Base-by-base conservation (phyloP, 2,797 vertebrate species). In the Emydoidea blandingii region DNA sequence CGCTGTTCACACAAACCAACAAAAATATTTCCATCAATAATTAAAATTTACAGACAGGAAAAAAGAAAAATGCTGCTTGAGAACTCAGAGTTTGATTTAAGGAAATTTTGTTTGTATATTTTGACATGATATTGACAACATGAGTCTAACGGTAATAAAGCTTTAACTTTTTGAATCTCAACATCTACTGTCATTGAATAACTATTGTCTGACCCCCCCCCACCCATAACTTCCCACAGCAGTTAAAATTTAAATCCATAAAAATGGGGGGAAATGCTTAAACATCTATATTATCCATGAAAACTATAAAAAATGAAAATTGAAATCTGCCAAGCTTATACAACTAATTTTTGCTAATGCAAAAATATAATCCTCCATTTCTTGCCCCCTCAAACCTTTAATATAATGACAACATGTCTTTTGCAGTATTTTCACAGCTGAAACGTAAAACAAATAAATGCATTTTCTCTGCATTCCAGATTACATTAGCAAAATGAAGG, bases 361-460 rank as follows among this genome's bases (percentile, higher is more conserved):
- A 92, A 74, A 92, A 74, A 81, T 65, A 92, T 37, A 41, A 84
- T 86, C 53, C 88, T 44, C 80, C 25, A n/a, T 87, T 95, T 91
- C 79, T 88, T 47, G 82, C 94, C 47, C 86, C 5, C 95, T 59
- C 81, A 91, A 84, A 91, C 53, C 41, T 93, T 90, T 89, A 90
- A 94, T 83, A 91, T 93, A 85, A 93, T 83, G 62, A 96, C 50
- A 87, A 85, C 52, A 89, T 94, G 91, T 90, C 50, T 79, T 92
- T 90, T 72, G 88, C 90, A 95, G 94, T 97, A 97, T 97, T 97
- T 95, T 97, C 92, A 96, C 62, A 96, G 91, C 76, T 91, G 91
- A 97, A 97, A 97, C 82, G 89, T 85, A 96, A 93, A 95, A 84
- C 96, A 97, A 97, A 95, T 95, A 97, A 96, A 89, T 97, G 86